Percentiles rank a stretch among this genome's conserved stretches.
Evolutionary conservation across 1,140 invertebrate species (phyloP).

Genomic region (Bombus superbus): DNA sequence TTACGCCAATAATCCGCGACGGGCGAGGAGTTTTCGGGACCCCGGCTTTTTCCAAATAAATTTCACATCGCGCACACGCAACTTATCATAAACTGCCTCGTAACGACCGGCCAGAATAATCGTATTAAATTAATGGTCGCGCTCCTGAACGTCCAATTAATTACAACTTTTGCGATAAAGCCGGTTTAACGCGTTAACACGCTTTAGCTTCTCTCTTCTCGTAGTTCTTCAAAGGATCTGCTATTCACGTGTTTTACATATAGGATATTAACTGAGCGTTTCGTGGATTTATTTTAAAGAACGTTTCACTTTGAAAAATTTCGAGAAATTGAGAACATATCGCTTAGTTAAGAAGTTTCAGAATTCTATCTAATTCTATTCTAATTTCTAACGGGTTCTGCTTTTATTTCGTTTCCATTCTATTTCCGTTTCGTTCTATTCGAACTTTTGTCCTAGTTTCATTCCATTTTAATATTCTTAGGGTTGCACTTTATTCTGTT

Average conservation of each 20-base stretch:
- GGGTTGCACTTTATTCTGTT: too few relatives aligned
- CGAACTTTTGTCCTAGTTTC: too few relatives aligned
- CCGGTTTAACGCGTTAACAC: neutral
- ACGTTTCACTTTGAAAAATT: too few relatives aligned
- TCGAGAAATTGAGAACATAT: too few relatives aligned
- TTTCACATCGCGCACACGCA: neutral
- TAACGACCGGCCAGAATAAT: neutral
- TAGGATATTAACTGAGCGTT: neutral
- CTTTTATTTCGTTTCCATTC: too few relatives aligned
- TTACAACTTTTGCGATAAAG: slow-evolving; percentile 3
- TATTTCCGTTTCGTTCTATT: too few relatives aligned
- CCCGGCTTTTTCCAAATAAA: neutral
- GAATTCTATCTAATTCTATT: too few relatives aligned
- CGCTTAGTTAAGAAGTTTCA: too few relatives aligned
- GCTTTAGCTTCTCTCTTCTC: neutral
- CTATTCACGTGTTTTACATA: neutral
- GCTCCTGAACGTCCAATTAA: neutral
- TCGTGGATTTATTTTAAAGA: neutral
- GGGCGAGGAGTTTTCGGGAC: neutral
- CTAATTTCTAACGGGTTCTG: too few relatives aligned
- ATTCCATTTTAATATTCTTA: too few relatives aligned
- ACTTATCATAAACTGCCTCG: neutral
- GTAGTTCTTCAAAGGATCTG: neutral
- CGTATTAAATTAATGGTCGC: slow-evolving; percentile 13
- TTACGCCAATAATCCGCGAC: neutral